Evolutionary conservation across 2,797 vertebrate species (phyloP), one percentile per base, ranked within the genome.

Genomic region (Phrynocephalus vlangalii): DNA sequence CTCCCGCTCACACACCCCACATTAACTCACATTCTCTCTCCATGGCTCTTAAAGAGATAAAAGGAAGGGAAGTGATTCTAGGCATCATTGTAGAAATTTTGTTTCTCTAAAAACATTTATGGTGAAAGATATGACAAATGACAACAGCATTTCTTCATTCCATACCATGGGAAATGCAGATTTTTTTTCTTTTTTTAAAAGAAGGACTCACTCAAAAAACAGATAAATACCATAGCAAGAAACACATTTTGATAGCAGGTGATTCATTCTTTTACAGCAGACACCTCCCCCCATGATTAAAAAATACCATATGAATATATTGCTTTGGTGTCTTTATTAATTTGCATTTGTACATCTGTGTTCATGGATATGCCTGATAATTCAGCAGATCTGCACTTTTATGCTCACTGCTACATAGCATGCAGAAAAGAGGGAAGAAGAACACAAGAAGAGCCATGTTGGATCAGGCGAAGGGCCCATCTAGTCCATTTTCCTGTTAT

Each of bases 171-270:
- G 83, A 33, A 75, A 84, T 72, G 86, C 85, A 28, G 73, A 82
- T 79, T 91, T 82, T 91, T 82, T 30, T 22, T 5, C 22, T 67
- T 22, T 91, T 60, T 90, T 84, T 3, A 56, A 13, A 13, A 70
- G 77, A 73, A 90, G 81, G 80, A 84, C 76, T 79, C 85, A 86
- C 67, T 86, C 52, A 87, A 91, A 89, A 89, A 48, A 87, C 3
- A 56, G 52, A 56, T 56, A 13, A 56, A 56, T 15, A 1, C 52
- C 52, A 84, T 72, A 48, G 5, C 71, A 26, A 38, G 28, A n/a
- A 71, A 44, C 5, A 79, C 1, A 63, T 24, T 0, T 1, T 56
- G 30, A n/a, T 82, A 33, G 28, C 77, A 56, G 33, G 66, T 67
- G 71, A 44, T 82, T 78, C 52, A 28, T 85, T 88, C 68, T 82